Percentiles rank a stretch among this genome's conserved stretches.
phyloP scores from a whole-genome alignment of 2,888 invertebrate genomes.

The Cacoxenus indagator region DNA sequence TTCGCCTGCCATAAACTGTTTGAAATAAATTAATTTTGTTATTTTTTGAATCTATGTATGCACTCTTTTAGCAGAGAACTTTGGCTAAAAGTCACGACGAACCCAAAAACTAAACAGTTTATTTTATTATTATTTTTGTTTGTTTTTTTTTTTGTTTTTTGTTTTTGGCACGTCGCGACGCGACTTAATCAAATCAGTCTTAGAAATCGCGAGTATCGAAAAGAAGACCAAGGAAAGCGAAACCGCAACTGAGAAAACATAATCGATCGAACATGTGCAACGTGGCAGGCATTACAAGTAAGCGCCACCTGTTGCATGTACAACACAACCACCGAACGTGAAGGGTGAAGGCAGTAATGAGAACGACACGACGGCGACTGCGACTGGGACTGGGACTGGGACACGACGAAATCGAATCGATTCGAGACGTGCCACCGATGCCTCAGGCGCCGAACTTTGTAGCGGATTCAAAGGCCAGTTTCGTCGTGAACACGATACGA shows the following conservation, averaged over 20 bases:
- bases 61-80: slow-evolving; percentile 9
- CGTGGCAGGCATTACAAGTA: slow-evolving; percentile 39
- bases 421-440: slow-evolving; percentile 8
- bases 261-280: slow-evolving; percentile 58
- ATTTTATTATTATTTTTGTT: too few relatives aligned
- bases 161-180: not conserved
- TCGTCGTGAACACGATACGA: not conserved
- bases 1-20: not conserved
- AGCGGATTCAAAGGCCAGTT: not conserved
- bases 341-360: not conserved
- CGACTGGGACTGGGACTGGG: not conserved
- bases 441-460: not conserved
- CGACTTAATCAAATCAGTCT: not conserved
- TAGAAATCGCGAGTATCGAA: not conserved
- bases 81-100: slow-evolving; percentile 11
- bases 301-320: slow-evolving; percentile 14
- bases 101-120: slow-evolving; percentile 9
- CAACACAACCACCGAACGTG: too few relatives aligned
- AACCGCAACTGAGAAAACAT: slow-evolving; percentile 19
- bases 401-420: not conserved
- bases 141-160: too few relatives aligned
- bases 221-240: not conserved
- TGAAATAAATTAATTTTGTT: not conserved
- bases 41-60: too few relatives aligned
- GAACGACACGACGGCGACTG: not conserved